Evolutionary conservation across 2,797 vertebrate species (phyloP).

Genomic region (Sebastes taczanowskii): DNA sequence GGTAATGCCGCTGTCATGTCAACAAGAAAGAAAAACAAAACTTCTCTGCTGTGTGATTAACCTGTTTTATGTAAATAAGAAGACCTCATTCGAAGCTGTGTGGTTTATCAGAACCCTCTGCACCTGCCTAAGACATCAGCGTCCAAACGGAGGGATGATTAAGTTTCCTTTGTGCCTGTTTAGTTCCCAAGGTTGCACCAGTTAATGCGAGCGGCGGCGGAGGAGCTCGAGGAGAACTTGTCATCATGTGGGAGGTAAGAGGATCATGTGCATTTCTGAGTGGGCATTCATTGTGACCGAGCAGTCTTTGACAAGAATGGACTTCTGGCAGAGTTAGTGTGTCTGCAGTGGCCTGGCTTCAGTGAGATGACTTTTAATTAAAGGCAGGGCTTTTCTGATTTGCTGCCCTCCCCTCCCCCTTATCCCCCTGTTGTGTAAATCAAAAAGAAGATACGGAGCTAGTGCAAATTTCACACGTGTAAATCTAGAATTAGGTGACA

Average conservation of each 20-base stretch:
- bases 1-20: slow-evolving; percentile 32
- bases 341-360: slow-evolving; percentile 51
- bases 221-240: slow-evolving; percentile 88
- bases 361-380: slow-evolving; percentile 71
- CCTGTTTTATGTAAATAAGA: slow-evolving; percentile 37
- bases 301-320: slow-evolving; percentile 42
- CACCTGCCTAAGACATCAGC: slow-evolving; percentile 11
- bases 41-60: slow-evolving; percentile 32
- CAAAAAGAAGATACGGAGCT: slow-evolving; percentile 59
- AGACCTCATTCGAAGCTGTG: slow-evolving; percentile 11
- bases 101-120: slow-evolving; percentile 4
- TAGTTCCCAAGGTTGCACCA: slow-evolving; percentile 87
- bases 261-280: slow-evolving; percentile 43
- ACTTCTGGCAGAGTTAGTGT: slow-evolving; percentile 51
- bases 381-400: slow-evolving; percentile 65
- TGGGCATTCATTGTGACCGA: slow-evolving; percentile 39
- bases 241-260: slow-evolving; percentile 93
- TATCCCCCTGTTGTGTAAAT: slow-evolving; percentile 59
- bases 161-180: slow-evolving; percentile 40
- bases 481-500: slow-evolving; percentile 49
- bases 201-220: slow-evolving; percentile 85
- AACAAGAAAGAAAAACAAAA: slow-evolving; percentile 29
- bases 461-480: slow-evolving; percentile 32
- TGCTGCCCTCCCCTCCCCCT: slow-evolving; percentile 52
- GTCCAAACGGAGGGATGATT: slow-evolving; percentile 19